A percentile compares a stretch with the other conserved stretches of the same genome.
Conservation (phyloP, 1,140 invertebrate genomes). For the Trinorchestia longiramus region DNA sequence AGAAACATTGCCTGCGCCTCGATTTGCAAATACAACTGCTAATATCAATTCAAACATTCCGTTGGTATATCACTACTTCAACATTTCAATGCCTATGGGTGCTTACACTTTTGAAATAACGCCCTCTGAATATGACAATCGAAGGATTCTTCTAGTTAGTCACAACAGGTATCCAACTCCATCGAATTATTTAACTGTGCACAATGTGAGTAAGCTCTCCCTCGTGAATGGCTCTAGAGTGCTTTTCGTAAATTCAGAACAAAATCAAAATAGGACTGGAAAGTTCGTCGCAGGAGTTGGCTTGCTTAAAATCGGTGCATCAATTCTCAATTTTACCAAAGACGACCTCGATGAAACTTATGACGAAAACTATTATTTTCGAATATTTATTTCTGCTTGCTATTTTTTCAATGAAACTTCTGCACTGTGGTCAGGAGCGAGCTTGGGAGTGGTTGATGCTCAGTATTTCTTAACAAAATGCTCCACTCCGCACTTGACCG, state of each 20-base stretch:
- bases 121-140: neutral
- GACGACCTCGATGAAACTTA: slow-evolving; percentile 47
- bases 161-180: slow-evolving; percentile 57
- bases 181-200: slow-evolving; percentile 29
- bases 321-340: slow-evolving; percentile 27
- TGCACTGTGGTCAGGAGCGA: slow-evolving; percentile 30
- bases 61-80: slow-evolving; percentile 56
- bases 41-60: slow-evolving; percentile 23
- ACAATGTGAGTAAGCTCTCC: slow-evolving; percentile 52
- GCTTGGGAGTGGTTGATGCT: slow-evolving; percentile 36
- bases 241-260: slow-evolving; percentile 33
- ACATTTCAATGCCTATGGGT: slow-evolving; percentile 44
- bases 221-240: slow-evolving; percentile 38
- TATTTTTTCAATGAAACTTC: slow-evolving; percentile 57
- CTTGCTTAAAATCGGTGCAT: slow-evolving; percentile 14
- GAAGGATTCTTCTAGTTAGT: slow-evolving; percentile 49
- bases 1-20: slow-evolving; percentile 47
- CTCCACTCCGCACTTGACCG: slow-evolving; percentile 73
- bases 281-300: slow-evolving; percentile 56
- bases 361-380: slow-evolving; percentile 49
- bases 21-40: slow-evolving; percentile 21
- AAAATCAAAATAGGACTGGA: slow-evolving; percentile 58
- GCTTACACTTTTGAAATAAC: slow-evolving; percentile 56
- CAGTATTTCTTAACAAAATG: slow-evolving; percentile 69
- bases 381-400: slow-evolving; percentile 57